A percentile compares a stretch with the other conserved stretches of the same genome.
Evolutionary conservation across 2,888 invertebrate species (phyloP).

Genomic region (Cotesia congregata): DNA sequence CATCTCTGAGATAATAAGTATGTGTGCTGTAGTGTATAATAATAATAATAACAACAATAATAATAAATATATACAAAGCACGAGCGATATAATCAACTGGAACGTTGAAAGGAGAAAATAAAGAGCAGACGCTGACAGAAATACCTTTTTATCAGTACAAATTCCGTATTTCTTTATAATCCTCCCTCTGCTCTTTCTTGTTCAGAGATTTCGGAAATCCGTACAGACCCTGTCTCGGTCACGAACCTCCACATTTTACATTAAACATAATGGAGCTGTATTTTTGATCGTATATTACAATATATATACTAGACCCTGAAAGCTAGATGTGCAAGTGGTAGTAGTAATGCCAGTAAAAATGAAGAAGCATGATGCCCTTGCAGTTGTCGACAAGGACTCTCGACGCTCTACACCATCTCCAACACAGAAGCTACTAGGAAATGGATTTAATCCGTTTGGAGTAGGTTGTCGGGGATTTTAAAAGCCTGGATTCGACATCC

Average conservation of each 20-base stretch:
- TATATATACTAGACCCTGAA: too few relatives aligned
- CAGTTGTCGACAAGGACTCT: not conserved
- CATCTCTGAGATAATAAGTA: not conserved
- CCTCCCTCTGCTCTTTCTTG: not conserved
- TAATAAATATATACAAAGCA: not conserved
- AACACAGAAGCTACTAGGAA: conserved; percentile 5
- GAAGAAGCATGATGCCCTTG: conserved; percentile 8
- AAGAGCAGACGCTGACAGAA: not conserved
- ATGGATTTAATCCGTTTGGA: conserved; percentile 35
- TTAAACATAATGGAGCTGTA: not conserved
- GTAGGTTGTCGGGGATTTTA: conserved; percentile 24
- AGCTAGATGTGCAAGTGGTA: conserved; percentile 20
- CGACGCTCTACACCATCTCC: too few relatives aligned
- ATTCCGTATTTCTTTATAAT: conserved; percentile 11
- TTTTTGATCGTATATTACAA: too few relatives aligned
- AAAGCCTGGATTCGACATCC: conserved; percentile 3
- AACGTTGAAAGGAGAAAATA: not conserved
- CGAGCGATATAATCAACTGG: not conserved
- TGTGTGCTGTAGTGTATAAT: too few relatives aligned
- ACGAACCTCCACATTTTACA: conserved; percentile 24
- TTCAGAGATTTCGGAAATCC: conserved; percentile 25
- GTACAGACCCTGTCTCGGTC: conserved; percentile 12
- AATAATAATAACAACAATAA: too few relatives aligned
- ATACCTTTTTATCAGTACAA: not conserved
- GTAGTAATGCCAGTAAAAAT: conserved; percentile 10